phyloP scores from a whole-genome alignment of 2,888 invertebrate species.

The Alentia gelatinosa region DNA sequence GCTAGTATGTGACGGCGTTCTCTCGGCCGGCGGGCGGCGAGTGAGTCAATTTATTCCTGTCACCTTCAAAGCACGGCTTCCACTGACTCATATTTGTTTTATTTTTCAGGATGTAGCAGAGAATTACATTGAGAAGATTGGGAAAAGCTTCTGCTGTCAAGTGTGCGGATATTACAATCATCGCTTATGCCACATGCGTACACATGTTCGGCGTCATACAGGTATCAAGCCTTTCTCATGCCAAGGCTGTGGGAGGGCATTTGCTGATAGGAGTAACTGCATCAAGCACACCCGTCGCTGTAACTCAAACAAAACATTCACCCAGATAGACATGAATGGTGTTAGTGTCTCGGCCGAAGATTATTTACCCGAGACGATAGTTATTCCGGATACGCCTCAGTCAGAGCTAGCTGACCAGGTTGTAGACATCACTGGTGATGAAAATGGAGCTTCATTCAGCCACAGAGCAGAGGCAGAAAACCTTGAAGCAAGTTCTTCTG shows the following conservation, averaged over 20 bases:
- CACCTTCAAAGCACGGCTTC: too few relatives aligned
- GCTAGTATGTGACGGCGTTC: too few relatives aligned
- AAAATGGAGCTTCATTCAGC: too few relatives aligned
- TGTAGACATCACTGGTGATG: too few relatives aligned
- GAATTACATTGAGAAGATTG: not conserved
- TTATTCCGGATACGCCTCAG: not conserved
- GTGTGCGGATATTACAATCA: not conserved
- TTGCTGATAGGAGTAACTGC: not conserved
- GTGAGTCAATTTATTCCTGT: too few relatives aligned
- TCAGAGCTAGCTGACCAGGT: not conserved
- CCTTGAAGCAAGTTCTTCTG: too few relatives aligned
- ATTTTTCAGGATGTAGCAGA: not conserved
- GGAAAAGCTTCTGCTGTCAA: not conserved
- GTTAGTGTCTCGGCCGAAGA: too few relatives aligned
- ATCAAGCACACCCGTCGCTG: conserved; percentile 5
- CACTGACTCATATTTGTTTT: not conserved
- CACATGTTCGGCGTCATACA: not conserved
- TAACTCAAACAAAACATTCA: too few relatives aligned
- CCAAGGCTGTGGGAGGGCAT: not conserved
- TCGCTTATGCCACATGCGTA: not conserved
- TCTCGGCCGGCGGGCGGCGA: too few relatives aligned
- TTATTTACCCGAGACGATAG: not conserved
- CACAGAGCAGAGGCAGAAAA: too few relatives aligned
- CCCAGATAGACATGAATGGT: too few relatives aligned
- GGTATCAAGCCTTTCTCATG: not conserved